These are phyloP conservation scores for Cantharis nigra DNA, from an alignment of 2,888 invertebrate species.

Conservation along the genomic window DNA sequence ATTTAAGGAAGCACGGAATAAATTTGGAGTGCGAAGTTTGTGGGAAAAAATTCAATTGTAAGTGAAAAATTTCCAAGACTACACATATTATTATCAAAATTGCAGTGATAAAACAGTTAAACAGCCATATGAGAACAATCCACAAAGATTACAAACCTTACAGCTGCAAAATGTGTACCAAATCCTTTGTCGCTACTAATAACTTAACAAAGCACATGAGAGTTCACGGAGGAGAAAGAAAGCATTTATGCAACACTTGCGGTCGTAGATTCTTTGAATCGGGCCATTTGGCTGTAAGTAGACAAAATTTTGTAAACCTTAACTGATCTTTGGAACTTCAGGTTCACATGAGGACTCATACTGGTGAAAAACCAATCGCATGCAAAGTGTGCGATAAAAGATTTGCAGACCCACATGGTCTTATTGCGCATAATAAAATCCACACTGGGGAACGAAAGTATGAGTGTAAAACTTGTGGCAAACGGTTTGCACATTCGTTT, in stretches of 20 bases:
- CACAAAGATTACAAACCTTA: conserved; percentile 47
- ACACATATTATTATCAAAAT: not conserved
- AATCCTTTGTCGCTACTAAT: conserved; percentile 42
- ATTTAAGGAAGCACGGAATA: conserved; percentile 46
- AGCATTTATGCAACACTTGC: conserved; percentile 49
- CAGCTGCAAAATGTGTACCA: conserved; percentile 46
- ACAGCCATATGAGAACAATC: conserved; percentile 39
- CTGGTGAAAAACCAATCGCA: conserved; percentile 48
- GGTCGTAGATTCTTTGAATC: conserved; percentile 49
- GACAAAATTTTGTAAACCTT: not conserved
- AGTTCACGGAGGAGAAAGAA: conserved; percentile 47
- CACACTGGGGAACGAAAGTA: conserved; percentile 52
- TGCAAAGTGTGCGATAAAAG: conserved; percentile 51
- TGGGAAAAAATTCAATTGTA: conserved; percentile 46
- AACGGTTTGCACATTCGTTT: conserved; percentile 50
- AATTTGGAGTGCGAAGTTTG: conserved; percentile 48
- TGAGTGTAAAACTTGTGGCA: conserved; percentile 49
- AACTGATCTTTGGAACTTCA: conserved; percentile 23
- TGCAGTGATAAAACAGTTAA: conserved; percentile 44
- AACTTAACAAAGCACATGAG: conserved; percentile 48
- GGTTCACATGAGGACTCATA: conserved; percentile 50
- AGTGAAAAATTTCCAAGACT: conserved; percentile 19
- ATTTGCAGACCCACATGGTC: conserved; percentile 47
- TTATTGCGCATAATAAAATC: conserved; percentile 48
- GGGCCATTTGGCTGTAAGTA: conserved; percentile 46